phyloP scores from a whole-genome alignment of 2,113 vertebrate species.

The Cryptomyrus ogoouensis region DNA sequence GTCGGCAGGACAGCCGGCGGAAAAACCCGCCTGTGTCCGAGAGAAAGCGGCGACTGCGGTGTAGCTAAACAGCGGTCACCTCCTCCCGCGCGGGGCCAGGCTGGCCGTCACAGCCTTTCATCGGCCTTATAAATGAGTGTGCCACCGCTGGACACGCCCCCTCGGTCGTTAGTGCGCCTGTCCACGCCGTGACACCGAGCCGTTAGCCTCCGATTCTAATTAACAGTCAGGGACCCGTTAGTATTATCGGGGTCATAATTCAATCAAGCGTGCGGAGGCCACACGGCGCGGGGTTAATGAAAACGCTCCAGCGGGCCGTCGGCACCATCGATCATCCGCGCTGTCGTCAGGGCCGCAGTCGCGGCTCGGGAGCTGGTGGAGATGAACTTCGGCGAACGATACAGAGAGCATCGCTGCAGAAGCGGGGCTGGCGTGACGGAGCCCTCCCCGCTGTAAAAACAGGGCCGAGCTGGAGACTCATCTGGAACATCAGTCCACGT shows the following conservation, averaged over 20 bases:
- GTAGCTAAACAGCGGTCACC: neutral
- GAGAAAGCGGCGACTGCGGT: neutral
- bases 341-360: neutral
- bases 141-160: neutral
- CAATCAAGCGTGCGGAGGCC: slow-evolving; percentile 15
- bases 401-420: neutral
- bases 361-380: neutral
- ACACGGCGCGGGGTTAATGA: slow-evolving; percentile 20
- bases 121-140: neutral
- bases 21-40: neutral
- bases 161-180: neutral
- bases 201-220: slow-evolving; percentile 21
- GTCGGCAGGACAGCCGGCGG: neutral
- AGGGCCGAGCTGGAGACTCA: neutral
- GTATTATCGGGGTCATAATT: slow-evolving; percentile 11
- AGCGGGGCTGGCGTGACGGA: neutral
- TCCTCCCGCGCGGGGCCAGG: neutral
- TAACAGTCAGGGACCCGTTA: slow-evolving; percentile 14
- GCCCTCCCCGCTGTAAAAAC: neutral
- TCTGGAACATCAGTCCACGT: neutral
- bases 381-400: neutral
- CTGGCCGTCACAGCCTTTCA: neutral
- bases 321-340: slow-evolving; percentile 11
- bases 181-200: neutral
- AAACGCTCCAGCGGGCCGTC: slow-evolving; percentile 15